Conservation (phyloP, 2,113 vertebrate genomes). For the Epinephelus cyanopodus region DNA sequence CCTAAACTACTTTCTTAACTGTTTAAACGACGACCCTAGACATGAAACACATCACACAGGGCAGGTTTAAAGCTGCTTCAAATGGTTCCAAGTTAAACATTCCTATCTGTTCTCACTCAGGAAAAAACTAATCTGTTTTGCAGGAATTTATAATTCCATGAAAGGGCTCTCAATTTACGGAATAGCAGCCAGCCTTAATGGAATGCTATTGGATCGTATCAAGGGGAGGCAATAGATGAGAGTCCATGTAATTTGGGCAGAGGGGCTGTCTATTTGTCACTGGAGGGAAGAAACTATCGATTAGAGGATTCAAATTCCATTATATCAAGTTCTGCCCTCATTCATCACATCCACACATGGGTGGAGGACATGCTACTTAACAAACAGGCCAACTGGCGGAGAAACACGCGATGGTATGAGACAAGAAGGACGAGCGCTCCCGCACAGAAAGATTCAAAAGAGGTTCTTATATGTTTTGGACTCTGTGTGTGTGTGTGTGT, state of each 20-base stretch:
- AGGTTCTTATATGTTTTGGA: constrained; percentile 21
- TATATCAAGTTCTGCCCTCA: constrained; percentile 73
- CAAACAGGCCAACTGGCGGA: constrained; percentile 41
- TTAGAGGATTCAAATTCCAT: constrained; percentile 84
- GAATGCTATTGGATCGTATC: constrained; percentile 82
- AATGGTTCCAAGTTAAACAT: constrained; percentile 23
- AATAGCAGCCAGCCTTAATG: constrained; percentile 75
- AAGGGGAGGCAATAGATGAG: constrained; percentile 76
- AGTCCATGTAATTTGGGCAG: constrained; percentile 77
- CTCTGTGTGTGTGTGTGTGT: neutral
- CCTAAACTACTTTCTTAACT: neutral
- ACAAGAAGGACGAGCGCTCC: neutral
- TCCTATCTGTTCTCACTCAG: constrained; percentile 7
- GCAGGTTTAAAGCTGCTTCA: neutral
- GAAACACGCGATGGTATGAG: neutral
- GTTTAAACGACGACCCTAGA: neutral
- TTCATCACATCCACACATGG: constrained; percentile 75
- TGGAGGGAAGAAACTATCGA: constrained; percentile 83
- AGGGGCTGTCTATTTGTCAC: constrained; percentile 82
- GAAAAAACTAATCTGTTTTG: constrained; percentile 51
- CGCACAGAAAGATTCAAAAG: neutral
- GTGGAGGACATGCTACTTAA: constrained; percentile 58
- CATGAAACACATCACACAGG: neutral
- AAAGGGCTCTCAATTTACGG: constrained; percentile 80
- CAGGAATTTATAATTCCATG: constrained; percentile 72